These are phyloP conservation scores for Deroplatys truncata DNA, from an alignment of 2,888 invertebrate species.

Conservation along the genomic window DNA sequence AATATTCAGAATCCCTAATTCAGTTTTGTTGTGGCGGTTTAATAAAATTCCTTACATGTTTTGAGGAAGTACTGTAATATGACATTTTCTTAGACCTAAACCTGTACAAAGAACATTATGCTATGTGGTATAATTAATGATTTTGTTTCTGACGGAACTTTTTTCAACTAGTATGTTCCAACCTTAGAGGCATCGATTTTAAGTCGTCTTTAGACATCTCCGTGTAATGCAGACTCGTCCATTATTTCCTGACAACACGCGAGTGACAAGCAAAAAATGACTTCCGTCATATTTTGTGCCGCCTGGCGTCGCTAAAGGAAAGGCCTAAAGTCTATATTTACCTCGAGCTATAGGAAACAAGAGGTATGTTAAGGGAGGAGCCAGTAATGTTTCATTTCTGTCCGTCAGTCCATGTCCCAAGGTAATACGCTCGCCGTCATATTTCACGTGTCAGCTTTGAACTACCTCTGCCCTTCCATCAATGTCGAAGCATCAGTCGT, in stretches of 20 bases:
- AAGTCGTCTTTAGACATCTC: neutral
- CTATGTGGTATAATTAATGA: neutral
- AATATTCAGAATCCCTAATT: too few species aligned
- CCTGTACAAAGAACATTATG: too few species aligned
- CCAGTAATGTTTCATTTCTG: conserved; percentile 6
- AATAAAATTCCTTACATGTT: too few species aligned
- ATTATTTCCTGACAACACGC: neutral
- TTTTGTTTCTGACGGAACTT: neutral
- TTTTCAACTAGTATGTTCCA: neutral
- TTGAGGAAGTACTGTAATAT: too few species aligned
- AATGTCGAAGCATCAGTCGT: conserved; percentile 30
- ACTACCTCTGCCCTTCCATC: conserved; percentile 24
- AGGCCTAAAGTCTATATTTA: conserved; percentile 10
- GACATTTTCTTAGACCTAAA: too few species aligned
- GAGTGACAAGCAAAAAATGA: conserved; percentile 21
- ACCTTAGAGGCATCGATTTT: neutral
- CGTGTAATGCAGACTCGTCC: neutral
- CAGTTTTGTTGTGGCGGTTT: too few species aligned
- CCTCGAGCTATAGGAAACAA: conserved; percentile 1
- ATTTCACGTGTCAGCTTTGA: conserved; percentile 27
- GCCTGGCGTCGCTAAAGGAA: neutral
- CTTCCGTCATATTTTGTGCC: conserved; percentile 20
- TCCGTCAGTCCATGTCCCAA: conserved; percentile 11
- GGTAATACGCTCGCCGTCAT: conserved; percentile 15
- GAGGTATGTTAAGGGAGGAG: conserved; percentile 8